phyloP scores from a whole-genome alignment of 2,797 vertebrate genomes.

The Danio kyathit region DNA sequence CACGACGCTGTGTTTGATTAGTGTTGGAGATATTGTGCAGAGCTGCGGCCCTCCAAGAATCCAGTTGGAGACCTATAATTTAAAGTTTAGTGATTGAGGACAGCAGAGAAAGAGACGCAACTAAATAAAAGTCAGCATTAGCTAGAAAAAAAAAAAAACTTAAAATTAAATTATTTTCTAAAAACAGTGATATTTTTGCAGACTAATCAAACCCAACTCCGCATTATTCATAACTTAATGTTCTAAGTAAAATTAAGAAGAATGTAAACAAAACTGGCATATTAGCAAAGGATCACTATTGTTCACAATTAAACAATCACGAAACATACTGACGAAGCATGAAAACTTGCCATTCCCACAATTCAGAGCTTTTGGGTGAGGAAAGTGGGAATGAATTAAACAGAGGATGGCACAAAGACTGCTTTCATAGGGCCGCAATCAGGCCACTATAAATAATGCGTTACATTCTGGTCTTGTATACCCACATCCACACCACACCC shows the following conservation, averaged over 20 bases:
- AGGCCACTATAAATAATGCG: conserved; percentile 47
- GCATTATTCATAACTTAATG: neutral
- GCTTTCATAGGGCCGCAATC: conserved; percentile 52
- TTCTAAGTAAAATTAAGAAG: too few relatives aligned
- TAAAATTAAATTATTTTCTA: too few relatives aligned
- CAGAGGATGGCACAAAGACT: conserved; percentile 44
- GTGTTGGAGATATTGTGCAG: too few relatives aligned
- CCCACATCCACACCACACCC: conserved; percentile 24
- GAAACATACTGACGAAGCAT: neutral
- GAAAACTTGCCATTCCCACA: conserved; percentile 18
- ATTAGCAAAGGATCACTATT: neutral
- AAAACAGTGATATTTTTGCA: too few relatives aligned
- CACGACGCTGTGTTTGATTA: too few relatives aligned
- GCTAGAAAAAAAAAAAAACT: too few relatives aligned
- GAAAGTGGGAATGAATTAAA: conserved; percentile 38
- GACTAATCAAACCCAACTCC: neutral
- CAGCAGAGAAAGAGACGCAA: neutral
- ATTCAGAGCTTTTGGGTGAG: conserved; percentile 29
- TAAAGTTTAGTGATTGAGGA: neutral
- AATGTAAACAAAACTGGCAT: too few relatives aligned
- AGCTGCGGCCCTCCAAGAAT: too few relatives aligned
- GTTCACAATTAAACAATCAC: neutral
- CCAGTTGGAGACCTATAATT: too few relatives aligned
- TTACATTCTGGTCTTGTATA: conserved; percentile 43
- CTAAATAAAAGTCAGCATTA: neutral